Evolutionary conservation across 2,797 vertebrate genomes (phyloP).

Genomic region (Pelobates cultripes): DNA sequence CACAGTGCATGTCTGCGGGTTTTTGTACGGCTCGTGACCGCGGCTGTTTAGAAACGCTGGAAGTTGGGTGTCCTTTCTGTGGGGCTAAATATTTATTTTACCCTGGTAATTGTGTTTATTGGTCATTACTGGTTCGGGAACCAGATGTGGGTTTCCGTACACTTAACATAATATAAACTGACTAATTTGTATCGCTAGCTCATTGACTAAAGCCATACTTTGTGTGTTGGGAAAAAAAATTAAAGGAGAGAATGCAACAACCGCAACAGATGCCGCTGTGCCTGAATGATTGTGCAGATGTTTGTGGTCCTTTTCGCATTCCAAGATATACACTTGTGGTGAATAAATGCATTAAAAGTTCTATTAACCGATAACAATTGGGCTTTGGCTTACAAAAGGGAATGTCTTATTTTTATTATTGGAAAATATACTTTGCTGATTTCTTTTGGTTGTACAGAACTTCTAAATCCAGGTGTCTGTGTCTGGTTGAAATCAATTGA

Average conservation of each 20-base stretch:
- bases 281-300: neutral
- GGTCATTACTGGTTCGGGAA: conserved; percentile 52
- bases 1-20: conserved; percentile 54
- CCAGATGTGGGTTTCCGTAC: conserved; percentile 33
- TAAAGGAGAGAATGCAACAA: neutral
- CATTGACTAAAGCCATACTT: neutral
- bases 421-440: too few species aligned
- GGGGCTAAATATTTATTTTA: conserved; percentile 61
- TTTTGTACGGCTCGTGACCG: conserved; percentile 61
- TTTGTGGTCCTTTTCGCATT: neutral
- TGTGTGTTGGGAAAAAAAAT: neutral
- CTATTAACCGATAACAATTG: neutral
- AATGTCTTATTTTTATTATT: neutral
- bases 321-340: neutral
- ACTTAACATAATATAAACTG: conserved; percentile 10
- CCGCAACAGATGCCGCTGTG: neutral
- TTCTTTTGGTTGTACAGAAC: too few species aligned
- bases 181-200: neutral
- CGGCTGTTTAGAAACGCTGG: conserved; percentile 63
- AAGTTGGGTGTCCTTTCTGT: conserved; percentile 57
- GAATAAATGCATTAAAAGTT: neutral
- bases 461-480: too few species aligned
- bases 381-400: neutral
- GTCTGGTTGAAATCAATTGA: too few species aligned
- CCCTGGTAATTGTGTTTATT: conserved; percentile 61